Conservation (phyloP, 2,888 invertebrate species). For the Pristionchus japonicus region DNA sequence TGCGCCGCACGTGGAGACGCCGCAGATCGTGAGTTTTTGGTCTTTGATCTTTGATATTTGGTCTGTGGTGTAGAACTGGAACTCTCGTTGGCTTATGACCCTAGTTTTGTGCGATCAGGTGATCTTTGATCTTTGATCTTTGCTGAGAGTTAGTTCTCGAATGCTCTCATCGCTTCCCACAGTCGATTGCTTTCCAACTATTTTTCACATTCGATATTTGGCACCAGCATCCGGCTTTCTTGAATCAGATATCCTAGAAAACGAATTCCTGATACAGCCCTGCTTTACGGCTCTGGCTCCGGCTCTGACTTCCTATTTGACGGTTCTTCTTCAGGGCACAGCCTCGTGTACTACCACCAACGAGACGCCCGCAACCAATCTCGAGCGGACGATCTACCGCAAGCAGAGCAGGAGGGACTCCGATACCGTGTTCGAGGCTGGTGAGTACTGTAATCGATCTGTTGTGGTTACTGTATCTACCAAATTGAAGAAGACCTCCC, state of each 20-base stretch:
- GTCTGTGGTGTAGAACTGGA: too few relatives aligned
- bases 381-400: not conserved
- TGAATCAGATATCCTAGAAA: not conserved
- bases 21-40: too few relatives aligned
- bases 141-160: not conserved
- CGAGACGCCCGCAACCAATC: not conserved
- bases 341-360: not conserved
- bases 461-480: not conserved
- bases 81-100: not conserved
- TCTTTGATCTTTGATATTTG: too few relatives aligned
- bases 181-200: too few relatives aligned
- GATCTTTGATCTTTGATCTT: not conserved
- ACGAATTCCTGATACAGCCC: too few relatives aligned
- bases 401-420: not conserved
- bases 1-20: too few relatives aligned
- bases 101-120: not conserved
- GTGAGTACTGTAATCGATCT: not conserved
- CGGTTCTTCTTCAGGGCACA: not conserved
- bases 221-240: not conserved
- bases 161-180: not conserved
- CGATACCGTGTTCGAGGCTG: conserved; percentile 6
- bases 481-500: not conserved
- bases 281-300: too few relatives aligned
- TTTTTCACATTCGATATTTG: too few relatives aligned
- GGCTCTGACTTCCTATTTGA: not conserved